A percentile compares a stretch with the other conserved stretches of the same genome.
These are phyloP conservation scores for Gymnocypris eckloni DNA, from an alignment of 2,797 vertebrate species.

Conservation along the genomic window DNA sequence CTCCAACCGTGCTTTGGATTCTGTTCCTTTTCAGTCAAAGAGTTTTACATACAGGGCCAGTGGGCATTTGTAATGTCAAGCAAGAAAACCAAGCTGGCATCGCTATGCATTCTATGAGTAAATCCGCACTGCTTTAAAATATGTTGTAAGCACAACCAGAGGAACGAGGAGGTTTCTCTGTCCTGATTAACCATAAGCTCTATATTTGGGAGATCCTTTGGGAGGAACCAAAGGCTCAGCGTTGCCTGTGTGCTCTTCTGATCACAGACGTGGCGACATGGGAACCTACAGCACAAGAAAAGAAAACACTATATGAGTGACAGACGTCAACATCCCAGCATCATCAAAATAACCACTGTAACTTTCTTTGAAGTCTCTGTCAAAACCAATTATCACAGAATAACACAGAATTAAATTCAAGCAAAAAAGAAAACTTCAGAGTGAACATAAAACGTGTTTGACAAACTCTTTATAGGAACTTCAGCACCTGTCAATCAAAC, in stretches of 20 bases:
- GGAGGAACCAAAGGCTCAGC: constrained; percentile 63
- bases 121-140: constrained; percentile 46
- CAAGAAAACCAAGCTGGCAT: constrained; percentile 68
- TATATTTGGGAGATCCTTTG: constrained; percentile 73
- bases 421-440: constrained; percentile 2
- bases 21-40: constrained; percentile 57
- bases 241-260: constrained; percentile 72
- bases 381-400: constrained; percentile 23
- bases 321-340: constrained; percentile 72
- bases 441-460: constrained; percentile 7
- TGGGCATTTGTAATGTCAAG: constrained; percentile 66
- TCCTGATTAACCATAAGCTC: constrained; percentile 72
- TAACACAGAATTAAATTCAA: neutral
- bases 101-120: constrained; percentile 56
- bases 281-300: constrained; percentile 70
- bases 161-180: constrained; percentile 71
- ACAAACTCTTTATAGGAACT: neutral
- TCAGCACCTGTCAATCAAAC: constrained; percentile 58
- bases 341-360: constrained; percentile 50
- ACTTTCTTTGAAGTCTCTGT: constrained; percentile 14
- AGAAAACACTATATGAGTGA: constrained; percentile 72
- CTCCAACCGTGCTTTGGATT: constrained; percentile 40
- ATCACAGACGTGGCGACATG: constrained; percentile 67
- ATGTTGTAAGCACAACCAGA: constrained; percentile 64
- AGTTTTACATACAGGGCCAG: constrained; percentile 61